Conservation (phyloP, 2,888 invertebrate species). For the Athalia cordata region DNA sequence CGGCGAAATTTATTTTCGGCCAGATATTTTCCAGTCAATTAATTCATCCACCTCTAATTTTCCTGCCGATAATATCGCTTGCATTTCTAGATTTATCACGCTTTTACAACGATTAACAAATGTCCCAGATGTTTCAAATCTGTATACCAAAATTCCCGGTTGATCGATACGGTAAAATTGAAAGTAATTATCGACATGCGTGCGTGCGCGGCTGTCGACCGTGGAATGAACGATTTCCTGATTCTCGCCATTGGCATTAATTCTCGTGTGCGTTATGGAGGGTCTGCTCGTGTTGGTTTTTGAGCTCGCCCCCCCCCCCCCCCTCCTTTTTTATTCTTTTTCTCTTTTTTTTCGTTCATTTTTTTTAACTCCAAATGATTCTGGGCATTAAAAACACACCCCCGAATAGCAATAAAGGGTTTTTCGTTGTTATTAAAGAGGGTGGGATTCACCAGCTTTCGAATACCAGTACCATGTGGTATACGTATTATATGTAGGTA, state of each 20-base stretch:
- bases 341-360: background rate
- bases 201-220: background rate
- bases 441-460: background rate
- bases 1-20: no score
- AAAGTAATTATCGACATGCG: constrained; percentile 30
- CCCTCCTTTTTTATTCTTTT: background rate
- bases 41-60: background rate
- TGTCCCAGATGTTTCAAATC: constrained; percentile 19
- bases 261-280: background rate
- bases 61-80: background rate
- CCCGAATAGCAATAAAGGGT: constrained; percentile 35
- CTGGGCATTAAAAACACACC: constrained; percentile 18
- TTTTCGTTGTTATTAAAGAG: constrained; percentile 41
- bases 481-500: no score
- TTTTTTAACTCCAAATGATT: constrained; percentile 34
- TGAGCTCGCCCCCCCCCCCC: background rate
- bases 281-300: background rate
- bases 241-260: background rate
- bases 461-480: constrained; percentile 11
- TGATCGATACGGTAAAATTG: constrained; percentile 34
- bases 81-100: background rate
- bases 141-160: background rate
- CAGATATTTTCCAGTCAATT: background rate
- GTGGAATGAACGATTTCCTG: constrained; percentile 28
- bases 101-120: background rate